These are phyloP conservation scores for Aspidiotus rigidus DNA, from an alignment of 2,888 invertebrate genomes.

Conservation along the genomic window DNA sequence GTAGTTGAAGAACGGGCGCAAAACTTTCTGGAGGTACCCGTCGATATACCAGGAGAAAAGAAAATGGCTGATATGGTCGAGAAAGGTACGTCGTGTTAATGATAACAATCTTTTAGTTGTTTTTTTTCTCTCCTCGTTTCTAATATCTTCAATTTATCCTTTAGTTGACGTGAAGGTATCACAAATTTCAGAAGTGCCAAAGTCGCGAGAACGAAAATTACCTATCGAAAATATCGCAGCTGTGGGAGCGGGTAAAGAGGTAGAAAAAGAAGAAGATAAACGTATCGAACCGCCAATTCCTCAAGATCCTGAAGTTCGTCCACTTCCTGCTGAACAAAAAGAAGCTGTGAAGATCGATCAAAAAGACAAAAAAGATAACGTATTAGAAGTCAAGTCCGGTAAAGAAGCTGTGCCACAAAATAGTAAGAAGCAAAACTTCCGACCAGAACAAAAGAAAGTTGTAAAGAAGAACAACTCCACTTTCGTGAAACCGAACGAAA, in stretches of 20 bases:
- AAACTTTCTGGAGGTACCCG: neutral
- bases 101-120: neutral
- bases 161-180: no score
- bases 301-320: slow-evolving; percentile 17
- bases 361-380: neutral
- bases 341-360: neutral
- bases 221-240: neutral
- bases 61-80: neutral
- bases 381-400: neutral
- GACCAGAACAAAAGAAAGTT: neutral
- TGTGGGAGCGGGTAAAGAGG: neutral
- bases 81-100: neutral
- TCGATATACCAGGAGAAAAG: slow-evolving; percentile 7
- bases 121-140: neutral
- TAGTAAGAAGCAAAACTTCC: neutral
- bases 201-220: neutral
- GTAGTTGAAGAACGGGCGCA: neutral
- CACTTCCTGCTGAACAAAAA: neutral
- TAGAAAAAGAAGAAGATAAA: slow-evolving; percentile 31
- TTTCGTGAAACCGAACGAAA: neutral
- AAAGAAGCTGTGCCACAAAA: neutral
- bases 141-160: no score
- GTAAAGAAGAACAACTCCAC: neutral
- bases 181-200: no score
- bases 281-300: slow-evolving; percentile 34